These are phyloP conservation scores for Poecilobothrus nobilitatus DNA, from an alignment of 2,888 invertebrate genomes.

Conservation along the genomic window DNA sequence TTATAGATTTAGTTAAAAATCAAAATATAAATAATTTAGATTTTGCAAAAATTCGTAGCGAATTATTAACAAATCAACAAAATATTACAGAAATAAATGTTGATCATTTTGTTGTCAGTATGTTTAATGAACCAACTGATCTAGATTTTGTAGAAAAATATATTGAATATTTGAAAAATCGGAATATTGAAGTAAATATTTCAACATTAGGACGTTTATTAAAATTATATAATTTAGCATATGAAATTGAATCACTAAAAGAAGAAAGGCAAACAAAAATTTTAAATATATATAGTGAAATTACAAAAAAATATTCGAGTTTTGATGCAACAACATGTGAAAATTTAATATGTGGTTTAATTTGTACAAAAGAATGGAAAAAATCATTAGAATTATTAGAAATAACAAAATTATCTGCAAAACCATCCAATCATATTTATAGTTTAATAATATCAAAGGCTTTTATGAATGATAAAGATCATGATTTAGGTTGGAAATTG, in stretches of 20 bases:
- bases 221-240: constrained; percentile 45
- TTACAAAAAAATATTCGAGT: constrained; percentile 46
- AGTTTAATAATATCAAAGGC: constrained; percentile 51
- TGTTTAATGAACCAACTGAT: constrained; percentile 44
- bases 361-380: constrained; percentile 56
- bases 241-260: constrained; percentile 32
- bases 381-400: constrained; percentile 53
- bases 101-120: constrained; percentile 52
- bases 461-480: constrained; percentile 37
- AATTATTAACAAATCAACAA: constrained; percentile 29
- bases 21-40: constrained; percentile 24
- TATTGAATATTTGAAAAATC: constrained; percentile 48
- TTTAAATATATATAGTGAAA: constrained; percentile 42
- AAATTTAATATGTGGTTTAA: constrained; percentile 53
- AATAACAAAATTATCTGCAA: constrained; percentile 47
- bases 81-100: constrained; percentile 44
- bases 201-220: constrained; percentile 53
- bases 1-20: background rate
- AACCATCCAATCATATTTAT: constrained; percentile 47
- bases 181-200: constrained; percentile 47
- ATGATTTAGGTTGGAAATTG: constrained; percentile 52
- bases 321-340: constrained; percentile 55
- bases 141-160: constrained; percentile 51
- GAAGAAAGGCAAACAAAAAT: constrained; percentile 49
- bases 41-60: constrained; percentile 31